A percentile compares a stretch with the other conserved stretches of the same genome.
These are phyloP conservation scores for Poecilus cupreus DNA, from an alignment of 2,888 invertebrate genomes.

Conservation along the genomic window DNA sequence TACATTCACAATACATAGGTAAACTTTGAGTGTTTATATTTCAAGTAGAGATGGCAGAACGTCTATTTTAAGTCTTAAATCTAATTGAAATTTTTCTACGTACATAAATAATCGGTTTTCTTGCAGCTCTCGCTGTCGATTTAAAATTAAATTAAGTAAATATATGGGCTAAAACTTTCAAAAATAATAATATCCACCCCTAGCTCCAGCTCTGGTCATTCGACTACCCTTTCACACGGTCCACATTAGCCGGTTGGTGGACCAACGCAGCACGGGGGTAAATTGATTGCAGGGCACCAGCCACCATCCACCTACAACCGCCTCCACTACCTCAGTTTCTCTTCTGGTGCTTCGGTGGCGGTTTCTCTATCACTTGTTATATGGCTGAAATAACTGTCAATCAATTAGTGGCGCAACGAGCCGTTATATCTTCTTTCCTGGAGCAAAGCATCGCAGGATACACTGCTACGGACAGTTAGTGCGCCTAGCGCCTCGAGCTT, in stretches of 20 bases:
- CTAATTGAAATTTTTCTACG: too few species aligned
- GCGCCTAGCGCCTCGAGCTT: background rate
- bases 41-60: too few species aligned
- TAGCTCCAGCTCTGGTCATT: background rate
- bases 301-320: background rate
- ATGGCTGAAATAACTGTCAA: slow-evolving; percentile 51
- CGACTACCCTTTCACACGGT: slow-evolving; percentile 10
- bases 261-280: background rate
- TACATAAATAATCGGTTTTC: too few species aligned
- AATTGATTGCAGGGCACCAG: slow-evolving; percentile 13
- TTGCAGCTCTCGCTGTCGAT: too few species aligned
- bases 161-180: too few species aligned
- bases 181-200: background rate
- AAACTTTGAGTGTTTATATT: too few species aligned
- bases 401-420: slow-evolving; percentile 37
- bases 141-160: too few species aligned
- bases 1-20: too few species aligned
- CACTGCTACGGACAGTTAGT: slow-evolving; percentile 18
- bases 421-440: slow-evolving; percentile 30
- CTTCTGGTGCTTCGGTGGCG: background rate
- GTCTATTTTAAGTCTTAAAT: too few species aligned
- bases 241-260: slow-evolving; percentile 7
- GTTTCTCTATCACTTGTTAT: slow-evolving; percentile 48
- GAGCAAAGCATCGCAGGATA: background rate
- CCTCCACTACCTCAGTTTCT: background rate